Conservation (phyloP, 2,797 vertebrate species). For the Argya squamiceps region DNA sequence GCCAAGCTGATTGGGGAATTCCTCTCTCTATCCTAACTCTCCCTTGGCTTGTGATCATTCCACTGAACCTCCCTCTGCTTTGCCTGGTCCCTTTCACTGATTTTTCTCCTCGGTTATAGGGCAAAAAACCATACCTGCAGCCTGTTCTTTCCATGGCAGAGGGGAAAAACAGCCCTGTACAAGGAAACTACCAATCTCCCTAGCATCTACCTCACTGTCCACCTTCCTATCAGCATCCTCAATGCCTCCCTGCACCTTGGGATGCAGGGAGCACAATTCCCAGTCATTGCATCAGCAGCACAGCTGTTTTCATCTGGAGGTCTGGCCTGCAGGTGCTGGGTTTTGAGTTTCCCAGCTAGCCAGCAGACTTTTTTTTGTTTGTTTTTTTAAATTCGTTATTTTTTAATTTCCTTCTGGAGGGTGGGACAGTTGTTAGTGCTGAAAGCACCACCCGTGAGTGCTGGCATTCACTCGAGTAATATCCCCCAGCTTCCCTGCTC, state of each 20-base stretch:
- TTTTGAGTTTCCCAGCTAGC: background rate
- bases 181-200: background rate
- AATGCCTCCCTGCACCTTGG: background rate
- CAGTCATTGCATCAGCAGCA: background rate
- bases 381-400: background rate
- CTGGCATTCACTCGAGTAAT: background rate
- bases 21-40: background rate
- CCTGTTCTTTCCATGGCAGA: background rate
- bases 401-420: background rate
- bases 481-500: background rate
- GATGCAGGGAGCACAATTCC: background rate
- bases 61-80: background rate
- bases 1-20: background rate
- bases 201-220: accelerated
- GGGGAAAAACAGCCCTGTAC: background rate
- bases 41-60: background rate
- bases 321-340: background rate
- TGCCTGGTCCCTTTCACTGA: background rate
- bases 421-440: background rate
- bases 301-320: background rate
- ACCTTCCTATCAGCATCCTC: accelerated
- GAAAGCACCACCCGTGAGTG: background rate
- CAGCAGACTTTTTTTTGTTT: background rate
- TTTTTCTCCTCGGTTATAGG: background rate
- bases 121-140: no score